These are phyloP conservation scores for Sthenelais limicola DNA, from an alignment of 2,888 invertebrate genomes.

Conservation along the genomic window DNA sequence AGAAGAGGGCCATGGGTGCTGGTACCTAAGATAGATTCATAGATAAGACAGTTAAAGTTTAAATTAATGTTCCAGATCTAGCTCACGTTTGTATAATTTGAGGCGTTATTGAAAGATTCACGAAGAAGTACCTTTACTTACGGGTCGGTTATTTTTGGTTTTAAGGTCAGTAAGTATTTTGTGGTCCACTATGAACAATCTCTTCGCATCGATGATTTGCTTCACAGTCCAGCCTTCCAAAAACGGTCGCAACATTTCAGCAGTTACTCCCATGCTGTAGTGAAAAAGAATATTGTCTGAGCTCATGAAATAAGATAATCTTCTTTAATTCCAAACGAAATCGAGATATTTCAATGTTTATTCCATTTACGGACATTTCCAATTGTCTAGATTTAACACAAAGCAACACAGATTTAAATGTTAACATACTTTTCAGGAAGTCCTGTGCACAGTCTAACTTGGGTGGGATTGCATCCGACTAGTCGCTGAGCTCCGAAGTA, in stretches of 20 bases:
- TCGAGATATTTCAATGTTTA: no score
- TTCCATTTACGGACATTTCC: no score
- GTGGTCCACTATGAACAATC: slow-evolving; percentile 70
- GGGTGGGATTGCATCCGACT: slow-evolving; percentile 73
- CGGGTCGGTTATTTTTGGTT: slow-evolving; percentile 60
- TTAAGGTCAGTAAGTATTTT: slow-evolving; percentile 64
- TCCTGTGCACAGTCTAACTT: slow-evolving; percentile 71
- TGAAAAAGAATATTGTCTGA: no score
- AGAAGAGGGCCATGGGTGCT: slow-evolving; percentile 73
- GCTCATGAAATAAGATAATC: no score
- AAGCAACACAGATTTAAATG: no score
- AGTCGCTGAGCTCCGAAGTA: slow-evolving; percentile 73
- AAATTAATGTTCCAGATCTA: neutral
- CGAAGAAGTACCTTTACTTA: slow-evolving; percentile 50
- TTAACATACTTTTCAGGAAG: slow-evolving; percentile 73
- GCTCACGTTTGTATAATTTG: neutral
- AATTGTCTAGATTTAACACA: no score
- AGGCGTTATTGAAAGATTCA: neutral
- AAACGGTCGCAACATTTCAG: slow-evolving; percentile 62
- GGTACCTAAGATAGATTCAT: no score
- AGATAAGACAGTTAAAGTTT: no score
- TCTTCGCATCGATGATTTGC: slow-evolving; percentile 65
- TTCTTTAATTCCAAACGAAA: no score
- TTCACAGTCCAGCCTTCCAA: slow-evolving; percentile 64
- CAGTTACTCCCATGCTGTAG: slow-evolving; percentile 63